Evolutionary conservation across 2,888 invertebrate genomes (phyloP), one percentile per base, ranked within the genome.

Genomic region (Acleris cristana): DNA sequence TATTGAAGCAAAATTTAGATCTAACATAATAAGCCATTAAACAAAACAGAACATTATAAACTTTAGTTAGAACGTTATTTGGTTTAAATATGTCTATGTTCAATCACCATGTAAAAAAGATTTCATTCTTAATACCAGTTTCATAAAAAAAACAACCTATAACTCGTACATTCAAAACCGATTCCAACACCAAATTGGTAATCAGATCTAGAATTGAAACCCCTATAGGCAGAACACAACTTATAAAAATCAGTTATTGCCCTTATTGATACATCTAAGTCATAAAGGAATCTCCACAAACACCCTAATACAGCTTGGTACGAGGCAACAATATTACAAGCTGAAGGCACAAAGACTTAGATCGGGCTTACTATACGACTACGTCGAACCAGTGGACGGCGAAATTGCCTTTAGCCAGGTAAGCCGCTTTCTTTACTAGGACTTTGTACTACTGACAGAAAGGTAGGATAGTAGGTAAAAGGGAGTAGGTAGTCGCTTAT

Each of bases 341-440:
- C 73, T 40, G 51, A 73, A 79, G 75, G 77, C 76, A 84, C 86
- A 86, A 85, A 86, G 87, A 83, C 84, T 87, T 84, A 87, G 79
- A 78, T 75, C 73, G 77, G 76, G 85, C 86, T 88, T 87, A 87
- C 82, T 79, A 83, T 79, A 84, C 84, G 85, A 89, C 87, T 86
- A 78, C 78, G 76, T 74, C 81, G 75, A 87, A 77, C 86, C 92
- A 90, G 86, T 86, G 90, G 90, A 90, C 90, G 81, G 86, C 84
- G 89, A 92, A 92, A 92, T 92, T 92, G 88, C 89, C 89, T 81
- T 83, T 76, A 87, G 84, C 82, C 85, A 89, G 87, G 89, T 89
- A 91, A 91, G 87, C 88, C 84, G 88, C 86, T 90, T 88, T 86
- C 89, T 90, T 88, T 88, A 76, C 73, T 76, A 69, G 76, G 76